Evolutionary conservation across 2,113 vertebrate genomes (phyloP).

Genomic region (Myotis lucifugus): DNA sequence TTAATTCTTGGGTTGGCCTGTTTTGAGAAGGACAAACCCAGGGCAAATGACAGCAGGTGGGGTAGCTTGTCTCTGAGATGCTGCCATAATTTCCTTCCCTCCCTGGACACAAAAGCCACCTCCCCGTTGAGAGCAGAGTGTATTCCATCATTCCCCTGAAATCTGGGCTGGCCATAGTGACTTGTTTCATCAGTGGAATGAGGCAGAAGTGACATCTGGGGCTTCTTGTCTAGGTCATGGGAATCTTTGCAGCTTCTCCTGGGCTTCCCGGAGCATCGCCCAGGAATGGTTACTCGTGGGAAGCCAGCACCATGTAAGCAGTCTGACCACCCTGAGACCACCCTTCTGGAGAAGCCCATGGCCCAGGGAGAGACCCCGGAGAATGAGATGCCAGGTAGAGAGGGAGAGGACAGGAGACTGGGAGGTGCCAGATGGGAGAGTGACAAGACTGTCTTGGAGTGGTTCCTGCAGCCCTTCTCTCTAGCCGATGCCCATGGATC

Average conservation of each 20-base stretch:
- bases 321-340: background rate
- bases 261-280: background rate
- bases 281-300: background rate
- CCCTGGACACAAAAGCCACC: background rate
- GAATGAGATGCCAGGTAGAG: background rate
- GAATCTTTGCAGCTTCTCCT: background rate
- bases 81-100: background rate
- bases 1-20: background rate
- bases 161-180: background rate
- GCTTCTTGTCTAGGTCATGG: background rate
- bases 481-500: background rate
- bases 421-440: accelerated
- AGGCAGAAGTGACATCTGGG: background rate
- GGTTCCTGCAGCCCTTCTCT: background rate
- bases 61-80: background rate
- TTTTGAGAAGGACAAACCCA: background rate
- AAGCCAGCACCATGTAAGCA: background rate
- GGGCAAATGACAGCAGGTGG: background rate
- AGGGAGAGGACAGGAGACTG: background rate
- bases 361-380: background rate
- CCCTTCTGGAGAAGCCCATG: background rate
- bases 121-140: background rate
- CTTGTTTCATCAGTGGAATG: background rate
- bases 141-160: background rate
- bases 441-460: background rate